phyloP scores from a whole-genome alignment of 2,888 invertebrate species.

The Ceramica pisi region DNA sequence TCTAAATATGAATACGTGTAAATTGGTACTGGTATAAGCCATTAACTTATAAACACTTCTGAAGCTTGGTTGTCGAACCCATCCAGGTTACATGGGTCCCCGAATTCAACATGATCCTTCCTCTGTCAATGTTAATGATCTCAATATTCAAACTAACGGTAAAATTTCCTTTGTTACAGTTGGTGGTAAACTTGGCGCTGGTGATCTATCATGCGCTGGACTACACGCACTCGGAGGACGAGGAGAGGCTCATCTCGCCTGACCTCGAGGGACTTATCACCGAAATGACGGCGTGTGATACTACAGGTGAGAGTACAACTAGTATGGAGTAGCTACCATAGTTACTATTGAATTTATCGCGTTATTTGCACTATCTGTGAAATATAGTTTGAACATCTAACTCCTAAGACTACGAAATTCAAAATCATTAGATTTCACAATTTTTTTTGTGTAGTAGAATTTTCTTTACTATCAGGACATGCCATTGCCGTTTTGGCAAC shows the following conservation, averaged over 20 bases:
- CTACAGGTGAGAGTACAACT: constrained; percentile 70
- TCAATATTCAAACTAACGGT: constrained; percentile 5
- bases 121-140: background rate
- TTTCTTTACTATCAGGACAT: background rate
- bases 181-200: constrained; percentile 95
- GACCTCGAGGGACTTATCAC: constrained; percentile 96
- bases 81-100: background rate
- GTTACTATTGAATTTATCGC: too few species aligned
- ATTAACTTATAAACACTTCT: background rate
- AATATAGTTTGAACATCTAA: background rate
- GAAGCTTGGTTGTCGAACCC: background rate
- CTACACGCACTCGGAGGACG: constrained; percentile 95
- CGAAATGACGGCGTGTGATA: constrained; percentile 95
- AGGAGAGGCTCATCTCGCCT: constrained; percentile 96
- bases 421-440: too few species aligned
- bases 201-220: constrained; percentile 97
- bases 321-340: too few species aligned
- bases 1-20: background rate
- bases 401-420: too few species aligned
- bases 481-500: too few species aligned
- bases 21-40: background rate
- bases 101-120: background rate
- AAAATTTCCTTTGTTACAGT: constrained; percentile 89
- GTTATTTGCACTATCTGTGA: too few species aligned
- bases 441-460: background rate